Base-by-base conservation (phyloP, 1,140 invertebrate genomes). In the Luehdorfia chinensis region DNA sequence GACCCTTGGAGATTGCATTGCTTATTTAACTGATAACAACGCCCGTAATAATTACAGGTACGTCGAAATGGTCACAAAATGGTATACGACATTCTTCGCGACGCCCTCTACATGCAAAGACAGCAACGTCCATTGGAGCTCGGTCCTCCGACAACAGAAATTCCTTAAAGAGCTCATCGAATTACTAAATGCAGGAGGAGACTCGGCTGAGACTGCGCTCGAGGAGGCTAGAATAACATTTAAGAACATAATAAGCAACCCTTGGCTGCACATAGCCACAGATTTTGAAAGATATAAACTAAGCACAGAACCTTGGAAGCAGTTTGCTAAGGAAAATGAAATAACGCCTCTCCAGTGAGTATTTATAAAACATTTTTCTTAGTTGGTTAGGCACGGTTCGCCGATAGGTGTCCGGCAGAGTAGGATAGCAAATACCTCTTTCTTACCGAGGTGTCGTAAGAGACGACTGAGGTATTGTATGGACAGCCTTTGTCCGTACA, bases 111-210 rank as follows among this genome's bases (percentile, higher is more conserved):
- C 69, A n/a, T 65, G 86, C 72, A 37, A 80, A 91, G 93, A 94
- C 47, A 94, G 91, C 60, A 97, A 96, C 74, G 78, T 91, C 49
- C 90, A 91, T 63, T 86, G 90, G 37, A 89, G 88, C 32, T 92
- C 91, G 41, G 89, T 95, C 49, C 69, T 96, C 6, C 87, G 91
- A 0, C 95, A 97, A 65, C 91, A 93, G 30, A 91, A 90, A 37
- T 96, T 97, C 71, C 87, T 97, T 3, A 91, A 88, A 7, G 87
- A 91, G 16, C 52, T 96, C 0, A 55, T 93, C 0, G 86, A 90
- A 33, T 84, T 87, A 45, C 66, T 96, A 3, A 76, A 64, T 28
- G 89, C 90, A 1, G 77, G 84, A 2, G 81, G 86, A 0, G 78
- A 90, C 9, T 87, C 87, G 0, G 84, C 88, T 11, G 69, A 86